A percentile compares a stretch with the other conserved stretches of the same genome.
phyloP scores from a whole-genome alignment of 2,888 invertebrate species.

The Leptopilina drosophilae region DNA sequence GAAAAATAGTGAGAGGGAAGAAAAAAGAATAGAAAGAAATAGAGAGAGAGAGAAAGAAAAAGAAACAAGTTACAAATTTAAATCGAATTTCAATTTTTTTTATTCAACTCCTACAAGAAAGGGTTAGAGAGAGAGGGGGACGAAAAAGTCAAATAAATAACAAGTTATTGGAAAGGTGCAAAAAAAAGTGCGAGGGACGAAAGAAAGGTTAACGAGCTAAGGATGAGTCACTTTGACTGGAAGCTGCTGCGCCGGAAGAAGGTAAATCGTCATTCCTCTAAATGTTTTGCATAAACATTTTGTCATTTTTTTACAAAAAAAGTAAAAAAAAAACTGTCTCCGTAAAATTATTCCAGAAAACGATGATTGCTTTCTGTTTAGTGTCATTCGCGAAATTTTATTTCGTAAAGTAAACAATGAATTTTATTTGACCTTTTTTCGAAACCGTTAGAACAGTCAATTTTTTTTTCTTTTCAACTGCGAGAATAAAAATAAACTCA shows the following conservation, averaged over 20 bases:
- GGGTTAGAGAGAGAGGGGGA: neutral
- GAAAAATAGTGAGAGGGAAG: no score
- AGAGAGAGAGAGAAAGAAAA: no score
- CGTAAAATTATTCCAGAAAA: constrained; percentile 2
- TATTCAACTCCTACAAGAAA: neutral
- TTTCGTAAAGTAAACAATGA: neutral
- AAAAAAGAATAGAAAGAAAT: no score
- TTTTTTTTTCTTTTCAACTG: no score
- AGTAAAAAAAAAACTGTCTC: neutral
- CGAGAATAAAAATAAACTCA: no score
- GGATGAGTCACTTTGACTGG: constrained; percentile 76
- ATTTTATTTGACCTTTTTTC: no score
- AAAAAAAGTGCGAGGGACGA: constrained; percentile 48
- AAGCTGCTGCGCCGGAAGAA: constrained; percentile 75
- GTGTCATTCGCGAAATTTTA: neutral
- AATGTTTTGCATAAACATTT: constrained; percentile 22
- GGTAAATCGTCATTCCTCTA: constrained; percentile 61
- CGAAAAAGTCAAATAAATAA: constrained; percentile 34
- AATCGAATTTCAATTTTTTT: constrained; percentile 49
- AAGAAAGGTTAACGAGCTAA: constrained; percentile 58
- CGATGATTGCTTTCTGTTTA: constrained; percentile 24
- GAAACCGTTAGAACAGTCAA: no score
- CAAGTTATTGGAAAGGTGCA: constrained; percentile 44
- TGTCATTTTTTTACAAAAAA: neutral
- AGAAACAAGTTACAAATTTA: constrained; percentile 42